These are phyloP conservation scores for Marasmarcha lunaedactyla DNA, from an alignment of 2,888 invertebrate species.

Conservation along the genomic window DNA sequence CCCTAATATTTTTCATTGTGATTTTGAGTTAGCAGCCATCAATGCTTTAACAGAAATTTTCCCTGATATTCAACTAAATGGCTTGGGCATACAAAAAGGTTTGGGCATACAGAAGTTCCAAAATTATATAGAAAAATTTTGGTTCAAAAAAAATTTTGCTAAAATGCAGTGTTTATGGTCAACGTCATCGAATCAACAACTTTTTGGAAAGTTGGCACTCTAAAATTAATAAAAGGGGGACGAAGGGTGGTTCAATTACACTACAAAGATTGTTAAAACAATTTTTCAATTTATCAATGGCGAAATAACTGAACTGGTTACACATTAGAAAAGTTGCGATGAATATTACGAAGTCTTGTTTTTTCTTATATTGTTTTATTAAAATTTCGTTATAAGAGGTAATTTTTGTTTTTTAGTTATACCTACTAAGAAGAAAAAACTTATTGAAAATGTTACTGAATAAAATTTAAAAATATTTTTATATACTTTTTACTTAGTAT, in stretches of 20 bases:
- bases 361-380: too few relatives aligned
- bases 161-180: constrained; percentile 1
- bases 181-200: background rate
- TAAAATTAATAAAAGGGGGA: constrained; percentile 1
- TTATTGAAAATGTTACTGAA: too few relatives aligned
- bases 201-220: background rate
- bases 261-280: background rate
- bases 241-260: constrained; percentile 1
- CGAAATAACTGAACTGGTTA: background rate
- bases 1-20: constrained; percentile 10
- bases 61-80: constrained; percentile 5
- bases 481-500: too few relatives aligned
- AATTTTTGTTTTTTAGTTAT: too few relatives aligned
- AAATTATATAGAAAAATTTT: background rate
- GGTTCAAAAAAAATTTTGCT: background rate
- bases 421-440: too few relatives aligned
- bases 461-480: too few relatives aligned
- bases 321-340: background rate
- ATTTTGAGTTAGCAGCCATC: constrained; percentile 10
- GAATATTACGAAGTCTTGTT: background rate
- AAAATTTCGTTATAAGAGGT: too few relatives aligned
- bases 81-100: constrained; percentile 1
- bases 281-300: constrained; percentile 1
- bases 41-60: constrained; percentile 1
- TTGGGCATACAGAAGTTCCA: background rate